phyloP scores from a whole-genome alignment of 2,888 invertebrate genomes.

The Callyntrura guangdongensis region DNA sequence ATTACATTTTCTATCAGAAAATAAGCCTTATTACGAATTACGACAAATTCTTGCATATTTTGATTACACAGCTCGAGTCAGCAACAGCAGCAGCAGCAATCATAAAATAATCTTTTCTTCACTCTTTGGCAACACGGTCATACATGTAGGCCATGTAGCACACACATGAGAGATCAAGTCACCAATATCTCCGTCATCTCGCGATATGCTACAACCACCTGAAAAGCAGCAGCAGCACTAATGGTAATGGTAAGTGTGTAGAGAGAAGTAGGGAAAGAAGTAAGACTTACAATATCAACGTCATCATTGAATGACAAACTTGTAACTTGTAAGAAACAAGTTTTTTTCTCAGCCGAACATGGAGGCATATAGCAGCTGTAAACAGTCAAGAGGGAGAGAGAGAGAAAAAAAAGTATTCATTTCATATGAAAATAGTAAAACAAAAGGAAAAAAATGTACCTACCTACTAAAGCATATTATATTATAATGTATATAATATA shows the following conservation, averaged over 20 bases:
- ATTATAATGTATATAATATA: too few species aligned
- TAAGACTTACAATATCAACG: not conserved
- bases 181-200: conserved; percentile 11
- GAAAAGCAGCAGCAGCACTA: not conserved
- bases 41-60: too few species aligned
- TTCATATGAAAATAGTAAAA: not conserved
- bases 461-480: too few species aligned
- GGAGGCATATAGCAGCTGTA: conserved; percentile 14
- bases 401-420: conserved; percentile 9
- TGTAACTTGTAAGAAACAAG: not conserved
- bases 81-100: too few species aligned
- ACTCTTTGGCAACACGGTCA: too few species aligned
- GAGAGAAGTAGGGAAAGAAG: too few species aligned
- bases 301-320: not conserved
- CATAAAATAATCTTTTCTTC: too few species aligned
- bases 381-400: conserved; percentile 17
- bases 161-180: not conserved
- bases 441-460: not conserved
- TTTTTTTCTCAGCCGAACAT: not conserved
- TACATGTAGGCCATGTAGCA: not conserved
- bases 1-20: too few species aligned
- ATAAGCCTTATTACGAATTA: too few species aligned
- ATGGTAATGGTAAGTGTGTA: too few species aligned
- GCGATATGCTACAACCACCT: not conserved
- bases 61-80: too few species aligned